Percentiles rank a stretch among this genome's conserved stretches.
Evolutionary conservation across 2,888 invertebrate species (phyloP).

Genomic region (Cerastoderma edule): DNA sequence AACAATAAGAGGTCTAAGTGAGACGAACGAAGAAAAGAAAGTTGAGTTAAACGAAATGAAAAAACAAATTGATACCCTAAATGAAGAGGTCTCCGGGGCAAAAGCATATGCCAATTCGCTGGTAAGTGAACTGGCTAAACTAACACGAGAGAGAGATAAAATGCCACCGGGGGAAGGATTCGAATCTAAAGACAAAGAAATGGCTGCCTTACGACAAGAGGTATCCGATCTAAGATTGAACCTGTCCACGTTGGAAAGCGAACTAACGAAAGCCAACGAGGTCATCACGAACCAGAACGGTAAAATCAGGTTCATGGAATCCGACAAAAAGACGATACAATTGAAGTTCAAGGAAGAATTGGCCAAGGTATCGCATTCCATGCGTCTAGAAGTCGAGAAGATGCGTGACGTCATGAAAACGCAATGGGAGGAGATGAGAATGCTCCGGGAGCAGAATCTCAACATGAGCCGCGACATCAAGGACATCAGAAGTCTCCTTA

Average conservation of each 20-base stretch:
- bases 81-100: conserved; percentile 63
- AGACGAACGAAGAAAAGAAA: conserved; percentile 62
- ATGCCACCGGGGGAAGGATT: conserved; percentile 59
- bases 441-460: conserved; percentile 69
- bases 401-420: conserved; percentile 73
- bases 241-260: conserved; percentile 65
- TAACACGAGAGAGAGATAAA: conserved; percentile 61
- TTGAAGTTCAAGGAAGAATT: conserved; percentile 73
- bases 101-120: conserved; percentile 67
- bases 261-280: conserved; percentile 68
- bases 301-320: conserved; percentile 64
- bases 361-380: conserved; percentile 64
- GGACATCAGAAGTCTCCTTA: conserved; percentile 68
- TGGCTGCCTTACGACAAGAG: conserved; percentile 61
- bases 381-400: conserved; percentile 71
- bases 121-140: conserved; percentile 52
- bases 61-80: conserved; percentile 63
- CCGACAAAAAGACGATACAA: conserved; percentile 67
- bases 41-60: conserved; percentile 58
- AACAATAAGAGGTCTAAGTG: conserved; percentile 52
- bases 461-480: conserved; percentile 70
- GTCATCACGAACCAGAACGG: conserved; percentile 65
- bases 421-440: conserved; percentile 74
- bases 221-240: conserved; percentile 62
- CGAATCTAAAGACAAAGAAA: conserved; percentile 61